These are phyloP conservation scores for Synergus japonicus DNA, from an alignment of 2,888 invertebrate species.

Conservation along the genomic window DNA sequence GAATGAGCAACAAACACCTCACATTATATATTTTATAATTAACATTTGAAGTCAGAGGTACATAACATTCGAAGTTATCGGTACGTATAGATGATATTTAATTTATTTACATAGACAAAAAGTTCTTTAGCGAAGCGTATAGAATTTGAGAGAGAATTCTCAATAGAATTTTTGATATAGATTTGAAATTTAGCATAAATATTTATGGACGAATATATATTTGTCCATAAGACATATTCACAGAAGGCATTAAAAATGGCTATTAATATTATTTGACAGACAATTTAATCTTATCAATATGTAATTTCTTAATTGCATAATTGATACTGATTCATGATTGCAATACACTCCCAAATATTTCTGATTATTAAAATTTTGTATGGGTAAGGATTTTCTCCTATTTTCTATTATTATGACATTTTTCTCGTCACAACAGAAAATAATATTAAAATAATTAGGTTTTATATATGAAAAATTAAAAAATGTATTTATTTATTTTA, in stretches of 20 bases:
- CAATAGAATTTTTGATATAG: neutral
- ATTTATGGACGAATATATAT: neutral
- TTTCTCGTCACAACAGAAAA: too few relatives aligned
- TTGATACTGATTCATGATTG: neutral
- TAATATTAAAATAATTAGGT: neutral
- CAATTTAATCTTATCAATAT: neutral
- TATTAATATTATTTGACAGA: neutral
- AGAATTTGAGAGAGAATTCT: neutral
- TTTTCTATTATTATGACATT: neutral
- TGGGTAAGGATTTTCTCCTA: neutral
- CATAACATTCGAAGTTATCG: too few relatives aligned
- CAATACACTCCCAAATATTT: neutral
- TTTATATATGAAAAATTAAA: neutral
- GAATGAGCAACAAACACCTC: neutral
- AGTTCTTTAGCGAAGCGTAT: constrained; percentile 7
- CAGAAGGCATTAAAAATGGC: neutral
- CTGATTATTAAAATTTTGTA: neutral
- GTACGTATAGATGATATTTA: neutral
- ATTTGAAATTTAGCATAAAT: neutral
- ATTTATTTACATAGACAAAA: constrained; percentile 5
- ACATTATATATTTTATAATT: neutral
- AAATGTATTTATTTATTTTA: neutral
- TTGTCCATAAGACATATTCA: neutral
- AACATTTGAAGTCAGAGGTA: neutral
- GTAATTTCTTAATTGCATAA: neutral